Base-by-base conservation (phyloP, 2,888 invertebrate genomes). In the Thymelicus acteon region DNA sequence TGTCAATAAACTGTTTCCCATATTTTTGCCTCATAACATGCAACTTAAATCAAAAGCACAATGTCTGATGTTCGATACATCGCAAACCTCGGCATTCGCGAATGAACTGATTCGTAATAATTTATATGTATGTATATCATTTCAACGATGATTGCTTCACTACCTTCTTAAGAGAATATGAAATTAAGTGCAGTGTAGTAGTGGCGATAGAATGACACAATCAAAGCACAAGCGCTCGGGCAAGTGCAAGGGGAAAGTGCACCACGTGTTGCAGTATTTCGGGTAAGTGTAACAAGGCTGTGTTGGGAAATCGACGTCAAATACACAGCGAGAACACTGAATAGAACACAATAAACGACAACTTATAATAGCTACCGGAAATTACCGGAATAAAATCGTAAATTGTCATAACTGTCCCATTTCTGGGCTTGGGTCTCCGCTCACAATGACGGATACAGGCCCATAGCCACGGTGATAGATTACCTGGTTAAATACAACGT, bases 171-270 rank as follows among this genome's bases (percentile, higher is more conserved):
- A 72, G 73, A 74, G 70, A 67, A 87, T 63, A 63, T 69, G 63
- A 31, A 62, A n/a, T 62, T 12, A 39, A 64, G 58, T 48, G 64
- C 24, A 58, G 54, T 47, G n/a, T 37, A 57, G 7, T 44, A 39
- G 19, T 47, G 54, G 39, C 58, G 47, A 60, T 24, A 54, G n/a
- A 44, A 69, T 86, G 88, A 82, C 85, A 61, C 79, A 81, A 77
- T 77, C 76, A 72, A 83, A 77, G 75, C 81, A 82, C 68, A 81
- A 78, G 61, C 74, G 76, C 65, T 58, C 72, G 67, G 65, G 76
- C 52, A 76, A 80, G 74, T 91, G 92, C 78, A 85, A 80, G 74
- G 90, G 92, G 49, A 91, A 89, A 79, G 77, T 88, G 74, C 88
- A 91, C 75, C 91, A 92, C 78, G 74, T 90, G 64, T 76, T 90